Percentiles rank a stretch among this genome's conserved stretches.
These are phyloP conservation scores for Centropus bengalensis DNA, from an alignment of 2,113 vertebrate genomes.

Conservation along the genomic window DNA sequence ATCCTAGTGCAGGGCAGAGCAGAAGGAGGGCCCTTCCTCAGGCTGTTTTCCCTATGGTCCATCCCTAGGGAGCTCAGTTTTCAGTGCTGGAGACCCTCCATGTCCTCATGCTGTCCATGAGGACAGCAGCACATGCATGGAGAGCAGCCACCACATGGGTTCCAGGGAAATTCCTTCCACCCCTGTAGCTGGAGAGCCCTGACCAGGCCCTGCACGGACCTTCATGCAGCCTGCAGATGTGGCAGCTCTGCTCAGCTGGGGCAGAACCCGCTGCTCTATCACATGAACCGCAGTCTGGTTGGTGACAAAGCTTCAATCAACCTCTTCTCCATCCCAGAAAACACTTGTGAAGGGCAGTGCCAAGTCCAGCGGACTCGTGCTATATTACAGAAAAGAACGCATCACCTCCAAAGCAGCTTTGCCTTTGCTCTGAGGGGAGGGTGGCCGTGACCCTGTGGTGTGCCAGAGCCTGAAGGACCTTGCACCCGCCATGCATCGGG, in stretches of 20 bases:
- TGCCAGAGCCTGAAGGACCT: conserved; percentile 8
- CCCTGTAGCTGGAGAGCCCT: neutral
- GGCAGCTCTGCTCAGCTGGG: neutral
- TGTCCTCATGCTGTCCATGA: too few species aligned
- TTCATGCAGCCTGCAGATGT: neutral
- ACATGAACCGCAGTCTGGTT: accelerated
- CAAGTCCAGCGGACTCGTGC: neutral
- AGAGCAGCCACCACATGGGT: neutral
- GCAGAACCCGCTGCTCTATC: neutral
- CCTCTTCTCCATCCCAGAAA: neutral
- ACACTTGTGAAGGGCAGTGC: neutral
- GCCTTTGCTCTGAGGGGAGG: neutral
- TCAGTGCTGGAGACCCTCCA: neutral
- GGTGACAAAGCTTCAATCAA: neutral
- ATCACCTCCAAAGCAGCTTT: neutral
- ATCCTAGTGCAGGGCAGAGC: neutral
- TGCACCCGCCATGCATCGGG: neutral
- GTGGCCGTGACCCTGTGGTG: neutral
- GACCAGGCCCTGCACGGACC: neutral
- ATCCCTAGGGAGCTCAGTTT: neutral
- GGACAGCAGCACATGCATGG: neutral
- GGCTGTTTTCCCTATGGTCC: neutral
- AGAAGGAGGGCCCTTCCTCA: accelerated
- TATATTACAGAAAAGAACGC: neutral
- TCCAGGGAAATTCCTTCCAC: neutral